Percentiles rank a stretch among this genome's conserved stretches.
phyloP scores from a whole-genome alignment of 2,113 vertebrate genomes.

The Montifringilla adamsi region DNA sequence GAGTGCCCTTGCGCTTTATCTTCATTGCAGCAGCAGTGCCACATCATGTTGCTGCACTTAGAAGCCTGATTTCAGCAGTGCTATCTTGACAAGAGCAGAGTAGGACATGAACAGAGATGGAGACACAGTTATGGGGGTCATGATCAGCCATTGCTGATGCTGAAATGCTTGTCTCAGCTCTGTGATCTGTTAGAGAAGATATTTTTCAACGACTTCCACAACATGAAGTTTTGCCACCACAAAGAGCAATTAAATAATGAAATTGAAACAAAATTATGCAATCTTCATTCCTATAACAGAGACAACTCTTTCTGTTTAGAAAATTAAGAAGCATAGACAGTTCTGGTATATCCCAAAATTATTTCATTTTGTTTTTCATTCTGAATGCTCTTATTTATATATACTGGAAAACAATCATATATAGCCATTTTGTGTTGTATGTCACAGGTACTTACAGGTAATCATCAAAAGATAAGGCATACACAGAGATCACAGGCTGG shows the following conservation, averaged over 20 bases:
- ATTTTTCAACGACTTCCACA: not conserved
- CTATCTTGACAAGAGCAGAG: not conserved
- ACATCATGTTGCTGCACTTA: not conserved
- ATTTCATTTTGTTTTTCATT: not conserved
- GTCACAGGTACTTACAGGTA: not conserved
- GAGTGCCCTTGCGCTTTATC: not conserved
- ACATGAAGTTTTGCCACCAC: not conserved
- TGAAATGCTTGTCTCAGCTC: not conserved
- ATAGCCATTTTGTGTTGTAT: not conserved
- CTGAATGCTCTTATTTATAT: not conserved
- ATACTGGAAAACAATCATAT: not conserved
- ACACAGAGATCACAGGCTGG: not conserved
- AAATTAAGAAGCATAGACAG: not conserved
- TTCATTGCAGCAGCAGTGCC: not conserved
- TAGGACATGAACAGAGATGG: not conserved
- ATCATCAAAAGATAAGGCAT: not conserved
- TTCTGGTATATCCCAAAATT: not conserved
- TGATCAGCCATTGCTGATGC: not conserved
- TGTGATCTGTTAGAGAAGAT: not conserved
- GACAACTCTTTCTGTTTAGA: not conserved
- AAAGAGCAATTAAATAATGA: not conserved
- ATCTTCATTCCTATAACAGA: not conserved
- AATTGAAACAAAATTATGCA: not conserved
- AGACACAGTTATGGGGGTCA: not conserved
- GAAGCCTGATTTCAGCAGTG: not conserved